Base-by-base conservation (phyloP, 2,113 vertebrate species). In the Scartelaos histophorus region DNA sequence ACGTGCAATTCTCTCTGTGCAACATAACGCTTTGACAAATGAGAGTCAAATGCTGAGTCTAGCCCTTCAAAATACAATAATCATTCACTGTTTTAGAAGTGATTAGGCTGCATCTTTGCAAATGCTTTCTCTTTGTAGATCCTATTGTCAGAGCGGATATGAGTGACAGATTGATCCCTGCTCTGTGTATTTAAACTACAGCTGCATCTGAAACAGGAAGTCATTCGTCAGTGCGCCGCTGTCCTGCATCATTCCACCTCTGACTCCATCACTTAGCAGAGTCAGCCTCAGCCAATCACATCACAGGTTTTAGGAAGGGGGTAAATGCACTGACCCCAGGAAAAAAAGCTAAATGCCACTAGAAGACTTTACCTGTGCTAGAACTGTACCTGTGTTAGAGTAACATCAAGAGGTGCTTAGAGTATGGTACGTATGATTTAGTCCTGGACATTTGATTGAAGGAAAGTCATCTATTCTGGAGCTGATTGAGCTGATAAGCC, bases 151-250 rank as follows among this genome's bases (percentile, higher is more conserved):
- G 67, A 24, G 62, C 29, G 22, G 47, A 71, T 75, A 53, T 76
- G 83, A 83, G 66, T 73, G 83, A 86, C 46, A 73, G 78, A 90
- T 84, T 82, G 88, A 88, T 87, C 76, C 67, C 71, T 65, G 74
- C 68, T 67, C 53, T 34, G 73, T 81, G 68, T 75, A 77, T 66
- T 35, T 5, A 17, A 35, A 71, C 29, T 65, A 21, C 53, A 51
- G 15, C 53, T 38, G 54, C 24, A 38, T 12, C 70, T 51, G 60
- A 64, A 66, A 75, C 78, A 73, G 71, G 73, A 87, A 85, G 74
- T 34, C 84, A 82, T 91, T 81, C 68, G 72, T 91, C 84, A 87
- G 79, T 75, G 82, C 58, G 19, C 60, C 3, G 34, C 61, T 70
- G 80, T 73, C 76, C 70, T 66, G 64, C 84, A 80, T 78, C 74